Base-by-base conservation (phyloP, 2,888 invertebrate genomes). In the Acleris literana region DNA sequence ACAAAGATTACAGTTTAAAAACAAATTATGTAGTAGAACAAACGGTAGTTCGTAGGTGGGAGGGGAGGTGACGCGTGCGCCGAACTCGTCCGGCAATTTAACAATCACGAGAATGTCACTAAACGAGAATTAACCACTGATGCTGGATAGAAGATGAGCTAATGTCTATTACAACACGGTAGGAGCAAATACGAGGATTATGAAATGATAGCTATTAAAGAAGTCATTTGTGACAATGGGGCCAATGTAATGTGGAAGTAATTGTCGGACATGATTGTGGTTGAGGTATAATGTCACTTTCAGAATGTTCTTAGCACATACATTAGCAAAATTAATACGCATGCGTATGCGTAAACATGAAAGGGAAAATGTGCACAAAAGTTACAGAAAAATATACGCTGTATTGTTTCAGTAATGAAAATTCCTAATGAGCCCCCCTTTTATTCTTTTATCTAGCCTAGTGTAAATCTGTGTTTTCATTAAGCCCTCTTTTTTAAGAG, bases 81-180 rank as follows among this genome's bases (percentile, higher is more conserved):
- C 79, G 76, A 82, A 82, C 82, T 74, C 89, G 79, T 90, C 91
- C 91, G 88, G 89, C 75, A 87, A 90, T 90, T 88, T 88, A 87
- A 76, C 88, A 90, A 90, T 90, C 83, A 84, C 75, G 68, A 73
- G 76, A 78, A 76, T 74, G 71, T 69, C 68, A 65, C 75, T 77
- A 74, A 77, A 77, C 75, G 75, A 72, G 79, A 77, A 77, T 79
- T 78, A 79, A 78, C 74, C 78, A 76, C 78, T 81, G 76, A 79
- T 77, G 75, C 65, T 70, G 72, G 73, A 80, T 75, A 75, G 73
- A 64, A 71, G 64, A 74, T 78, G 73, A 72, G 68, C 65, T 71
- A 76, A 78, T 70, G 48, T 46, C 54, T 46, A 51, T 56, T 52
- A 56, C 69, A 66, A 62, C 68, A 68, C 69, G 69, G 51, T 56